These are phyloP conservation scores for Drosophila lacertosa DNA, from an alignment of 1,140 invertebrate species.

Conservation along the genomic window DNA sequence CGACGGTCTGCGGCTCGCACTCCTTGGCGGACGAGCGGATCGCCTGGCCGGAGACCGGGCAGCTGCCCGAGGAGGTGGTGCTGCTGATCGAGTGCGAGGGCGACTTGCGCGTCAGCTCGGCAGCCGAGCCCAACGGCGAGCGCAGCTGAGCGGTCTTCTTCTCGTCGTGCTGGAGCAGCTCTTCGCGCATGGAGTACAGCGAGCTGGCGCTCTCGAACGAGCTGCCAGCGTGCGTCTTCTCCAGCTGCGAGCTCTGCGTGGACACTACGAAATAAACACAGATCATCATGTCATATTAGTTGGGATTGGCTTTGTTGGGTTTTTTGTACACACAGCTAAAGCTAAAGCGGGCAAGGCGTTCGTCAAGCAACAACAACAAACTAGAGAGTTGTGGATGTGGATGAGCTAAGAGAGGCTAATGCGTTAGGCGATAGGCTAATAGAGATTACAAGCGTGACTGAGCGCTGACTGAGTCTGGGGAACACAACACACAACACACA, in stretches of 20 bases:
- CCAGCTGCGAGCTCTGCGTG: conserved; percentile 85
- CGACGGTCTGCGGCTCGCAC: conserved; percentile 61
- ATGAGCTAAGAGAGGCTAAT: conserved; percentile 49
- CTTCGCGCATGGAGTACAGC: conserved; percentile 89
- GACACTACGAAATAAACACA: no score
- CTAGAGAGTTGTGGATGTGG: conserved; percentile 34
- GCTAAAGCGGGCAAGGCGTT: conserved; percentile 73
- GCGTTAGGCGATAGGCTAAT: conserved; percentile 8
- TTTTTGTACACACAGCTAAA: conserved; percentile 55
- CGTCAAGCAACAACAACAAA: conserved; percentile 78
- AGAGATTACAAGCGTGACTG: conserved; percentile 26
- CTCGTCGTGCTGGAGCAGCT: conserved; percentile 85
- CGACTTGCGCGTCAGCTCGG: conserved; percentile 72
- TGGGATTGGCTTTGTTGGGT: no score
- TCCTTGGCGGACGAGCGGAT: conserved; percentile 68
- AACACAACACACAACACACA: conserved; percentile 39
- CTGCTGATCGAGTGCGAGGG: conserved; percentile 86
- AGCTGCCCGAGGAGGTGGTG: conserved; percentile 87
- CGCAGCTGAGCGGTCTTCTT: conserved; percentile 45
- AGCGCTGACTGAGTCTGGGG: conserved; percentile 22
- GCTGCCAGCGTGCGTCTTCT: conserved; percentile 88
- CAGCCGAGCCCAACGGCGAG: conserved; percentile 59
- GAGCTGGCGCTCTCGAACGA: conserved; percentile 93
- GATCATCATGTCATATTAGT: no score
- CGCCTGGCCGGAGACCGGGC: conserved; percentile 85